Evolutionary conservation across 2,113 vertebrate species (phyloP).

Genomic region (Entomyzon cyanotis): DNA sequence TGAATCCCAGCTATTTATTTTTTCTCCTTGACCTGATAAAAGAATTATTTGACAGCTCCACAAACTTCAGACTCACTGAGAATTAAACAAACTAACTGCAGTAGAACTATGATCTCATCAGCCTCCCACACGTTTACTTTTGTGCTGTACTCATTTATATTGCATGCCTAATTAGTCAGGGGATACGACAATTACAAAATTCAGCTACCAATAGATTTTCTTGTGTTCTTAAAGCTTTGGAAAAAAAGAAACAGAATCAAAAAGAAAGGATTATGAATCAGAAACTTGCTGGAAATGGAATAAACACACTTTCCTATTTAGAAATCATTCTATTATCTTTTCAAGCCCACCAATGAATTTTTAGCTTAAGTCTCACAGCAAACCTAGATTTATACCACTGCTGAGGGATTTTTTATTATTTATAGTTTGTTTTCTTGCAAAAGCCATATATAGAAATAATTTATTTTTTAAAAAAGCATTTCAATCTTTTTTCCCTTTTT

Average conservation of each 20-base stretch:
- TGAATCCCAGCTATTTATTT: not conserved
- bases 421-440: constrained; percentile 16
- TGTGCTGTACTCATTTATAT: constrained; percentile 46
- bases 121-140: constrained; percentile 50
- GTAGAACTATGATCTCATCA: constrained; percentile 32
- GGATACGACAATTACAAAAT: constrained; percentile 39
- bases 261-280: constrained; percentile 20
- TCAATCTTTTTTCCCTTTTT: not conserved
- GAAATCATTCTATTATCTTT: not conserved
- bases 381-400: not conserved
- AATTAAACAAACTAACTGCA: constrained; percentile 28
- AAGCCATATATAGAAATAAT: not conserved
- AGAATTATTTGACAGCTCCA: not conserved
- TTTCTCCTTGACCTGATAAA: not conserved
- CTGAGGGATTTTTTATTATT: constrained; percentile 16
- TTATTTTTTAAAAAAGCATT: not conserved
- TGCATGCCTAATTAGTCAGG: constrained; percentile 47
- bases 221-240: not conserved
- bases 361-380: not conserved
- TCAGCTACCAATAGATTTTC: constrained; percentile 23
- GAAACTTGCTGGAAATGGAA: not conserved
- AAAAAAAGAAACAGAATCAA: not conserved
- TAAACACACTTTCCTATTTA: not conserved
- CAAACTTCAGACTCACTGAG: not conserved
- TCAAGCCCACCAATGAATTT: not conserved